Conservation (phyloP, 53 echinoderm and acorn worm species). For the Crossaster papposus region DNA sequence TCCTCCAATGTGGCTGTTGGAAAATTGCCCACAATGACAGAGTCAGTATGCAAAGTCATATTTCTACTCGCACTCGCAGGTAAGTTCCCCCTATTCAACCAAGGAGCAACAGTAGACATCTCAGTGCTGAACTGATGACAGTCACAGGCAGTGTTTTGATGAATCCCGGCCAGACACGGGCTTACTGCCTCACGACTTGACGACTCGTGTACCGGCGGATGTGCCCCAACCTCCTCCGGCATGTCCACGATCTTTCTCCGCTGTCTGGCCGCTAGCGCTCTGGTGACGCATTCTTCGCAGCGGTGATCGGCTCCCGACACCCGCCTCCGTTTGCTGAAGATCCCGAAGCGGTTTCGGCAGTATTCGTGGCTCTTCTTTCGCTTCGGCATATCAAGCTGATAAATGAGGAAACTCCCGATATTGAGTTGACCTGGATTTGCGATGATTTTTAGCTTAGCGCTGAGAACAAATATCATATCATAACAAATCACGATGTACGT, state of each 20-base stretch:
- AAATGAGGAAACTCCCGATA: not conserved
- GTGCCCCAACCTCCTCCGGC: not conserved
- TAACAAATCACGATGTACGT: too few relatives aligned
- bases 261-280: not conserved
- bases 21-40: too few relatives aligned
- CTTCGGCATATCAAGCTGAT: conserved; percentile 33
- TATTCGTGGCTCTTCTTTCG: conserved; percentile 49
- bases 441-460: not conserved
- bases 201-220: not conserved
- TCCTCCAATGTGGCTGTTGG: not conserved
- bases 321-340: conserved; percentile 31
- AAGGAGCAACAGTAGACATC: not conserved
- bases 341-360: conserved; percentile 47
- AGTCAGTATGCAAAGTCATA: not conserved
- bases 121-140: conserved; percentile 12
- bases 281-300: not conserved
- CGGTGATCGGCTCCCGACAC: not conserved
- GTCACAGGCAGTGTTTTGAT: not conserved
- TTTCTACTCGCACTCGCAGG: not conserved
- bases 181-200: not conserved
- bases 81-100: not conserved
- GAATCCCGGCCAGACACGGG: not conserved
- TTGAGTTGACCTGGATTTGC: not conserved
- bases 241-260: not conserved
- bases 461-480: not conserved